phyloP scores from a whole-genome alignment of 2,888 invertebrate species.

The Trachelus troglodyta region DNA sequence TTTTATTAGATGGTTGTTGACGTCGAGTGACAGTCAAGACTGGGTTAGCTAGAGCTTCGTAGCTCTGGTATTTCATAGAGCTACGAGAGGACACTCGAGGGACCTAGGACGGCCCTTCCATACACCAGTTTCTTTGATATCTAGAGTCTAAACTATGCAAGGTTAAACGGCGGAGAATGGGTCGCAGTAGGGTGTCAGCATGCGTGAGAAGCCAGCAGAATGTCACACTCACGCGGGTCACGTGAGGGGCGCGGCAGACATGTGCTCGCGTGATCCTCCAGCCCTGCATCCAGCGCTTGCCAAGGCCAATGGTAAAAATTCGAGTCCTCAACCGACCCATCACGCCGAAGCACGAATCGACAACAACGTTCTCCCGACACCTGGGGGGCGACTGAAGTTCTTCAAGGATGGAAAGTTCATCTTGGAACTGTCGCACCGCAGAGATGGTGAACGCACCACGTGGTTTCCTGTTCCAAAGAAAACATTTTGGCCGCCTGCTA shows the following conservation, averaged over 20 bases:
- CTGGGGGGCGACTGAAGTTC: constrained; percentile 83
- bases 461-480: constrained; percentile 93
- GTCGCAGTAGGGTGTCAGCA: constrained; percentile 59
- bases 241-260: constrained; percentile 64
- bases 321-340: constrained; percentile 54
- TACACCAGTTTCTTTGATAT: constrained; percentile 7
- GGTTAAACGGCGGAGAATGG: constrained; percentile 58
- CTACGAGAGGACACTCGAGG: not conserved
- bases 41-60: not conserved
- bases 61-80: not conserved
- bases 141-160: constrained; percentile 65
- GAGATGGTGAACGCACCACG: constrained; percentile 83
- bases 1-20: not conserved
- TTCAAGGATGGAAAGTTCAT: constrained; percentile 93
- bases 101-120: not conserved
- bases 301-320: constrained; percentile 63
- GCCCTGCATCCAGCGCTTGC: constrained; percentile 60
- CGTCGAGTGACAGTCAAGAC: not conserved
- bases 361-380: constrained; percentile 58
- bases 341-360: constrained; percentile 60
- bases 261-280: constrained; percentile 65
- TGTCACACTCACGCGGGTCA: constrained; percentile 64
- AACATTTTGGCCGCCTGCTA: constrained; percentile 87
- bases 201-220: constrained; percentile 66
- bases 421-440: constrained; percentile 81